Base-by-base conservation (phyloP, 2,113 vertebrate species). In the Elephantulus edwardii region DNA sequence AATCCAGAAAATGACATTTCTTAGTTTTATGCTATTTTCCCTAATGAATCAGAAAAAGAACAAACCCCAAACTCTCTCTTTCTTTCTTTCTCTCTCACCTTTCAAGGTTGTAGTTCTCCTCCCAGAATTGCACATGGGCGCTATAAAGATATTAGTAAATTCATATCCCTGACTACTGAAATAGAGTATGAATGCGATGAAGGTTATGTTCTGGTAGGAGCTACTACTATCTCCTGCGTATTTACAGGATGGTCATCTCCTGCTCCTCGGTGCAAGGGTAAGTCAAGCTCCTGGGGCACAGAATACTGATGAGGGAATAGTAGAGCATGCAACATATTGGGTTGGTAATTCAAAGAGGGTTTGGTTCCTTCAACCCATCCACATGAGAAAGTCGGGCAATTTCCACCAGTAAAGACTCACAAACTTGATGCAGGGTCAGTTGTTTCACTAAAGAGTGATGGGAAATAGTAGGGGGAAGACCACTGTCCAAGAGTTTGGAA, bases 111-210 rank as follows among this genome's bases (percentile, higher is more conserved):
- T 33, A n/a, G 20, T 19, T 9, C n/a, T 2, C 74, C 50, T 33
- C 50, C 89, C 46, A 11, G 9, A 64, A 54, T 92, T 76, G 24
- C 42, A 38, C 35, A 81, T 0, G 70, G 90, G 28, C 8, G 8
- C 42, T 44, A 22, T 46, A 38, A 3, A 14, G 28, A 46, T 38
- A 7, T 50, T 14, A 10, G 9, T 7, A 28, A 1, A n/a, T 2
- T 3, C 2, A 2, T 10, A 0, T 26, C 0, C 0, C 10, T 54
- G 26, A 10, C 19, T 8, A 6, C 56, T 2, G 7, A 48, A 50
- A n/a, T 86, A 30, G 17, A 33, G 24, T 93, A 68, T 19, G 35
- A 86, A 52, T 86, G 77, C 3, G 1, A 85, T 6, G 30, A 84
- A 46, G 80, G 80, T 5, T 76, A 80, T 13, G 26, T 3, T 16